Base-by-base conservation (phyloP, 2,113 vertebrate species). In the Hiodon tergisus region DNA sequence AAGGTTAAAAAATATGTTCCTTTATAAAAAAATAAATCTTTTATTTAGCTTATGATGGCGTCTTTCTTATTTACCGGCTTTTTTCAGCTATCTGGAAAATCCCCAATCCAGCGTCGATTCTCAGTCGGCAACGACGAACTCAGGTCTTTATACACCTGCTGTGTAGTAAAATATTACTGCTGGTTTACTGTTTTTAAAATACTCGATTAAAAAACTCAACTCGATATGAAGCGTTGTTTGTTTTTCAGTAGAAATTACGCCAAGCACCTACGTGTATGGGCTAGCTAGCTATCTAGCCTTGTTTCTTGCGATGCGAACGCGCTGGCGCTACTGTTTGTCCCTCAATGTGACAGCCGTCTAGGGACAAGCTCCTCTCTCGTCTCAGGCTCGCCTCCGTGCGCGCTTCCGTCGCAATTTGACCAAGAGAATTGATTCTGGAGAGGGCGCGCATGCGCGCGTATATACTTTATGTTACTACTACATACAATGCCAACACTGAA, bases 251-350 rank as follows among this genome's bases (percentile, higher is more conserved):
- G 48, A 66, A 47, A 47, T 47, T 47, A 66, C 63, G 63, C 14
- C 63, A 47, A 10, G 6, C 31, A 31, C 31, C 31, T 31, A 31
- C 31, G 68, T 17, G 11, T 53, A 3, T 14, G 53, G 55, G 52
- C 68, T 53, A 69, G 68, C 68, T 46, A 54, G 52, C 17, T n/a
- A 16, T 16, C 70, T 3, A 13, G 7, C 53, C 9, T 17, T 46
- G 53, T 58, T 16, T 17, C 31, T 57, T 50, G 54, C 57, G 70
- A 71, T 48, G 70, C 82, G 77, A 84, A 83, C 73, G 53, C 68
- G 4, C 55, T 47, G 50, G 8, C 50, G 13, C 50, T 69, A 14
- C 16, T 48, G 47, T 14, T 6, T 57, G 53, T 63, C 52, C 59
- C 11, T 67, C 57, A 60, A 5, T 59, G 11, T 72, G 52, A 66